These are phyloP conservation scores for Tribolium castaneum DNA, from an alignment of 1,140 invertebrate genomes.

Conservation along the genomic window DNA sequence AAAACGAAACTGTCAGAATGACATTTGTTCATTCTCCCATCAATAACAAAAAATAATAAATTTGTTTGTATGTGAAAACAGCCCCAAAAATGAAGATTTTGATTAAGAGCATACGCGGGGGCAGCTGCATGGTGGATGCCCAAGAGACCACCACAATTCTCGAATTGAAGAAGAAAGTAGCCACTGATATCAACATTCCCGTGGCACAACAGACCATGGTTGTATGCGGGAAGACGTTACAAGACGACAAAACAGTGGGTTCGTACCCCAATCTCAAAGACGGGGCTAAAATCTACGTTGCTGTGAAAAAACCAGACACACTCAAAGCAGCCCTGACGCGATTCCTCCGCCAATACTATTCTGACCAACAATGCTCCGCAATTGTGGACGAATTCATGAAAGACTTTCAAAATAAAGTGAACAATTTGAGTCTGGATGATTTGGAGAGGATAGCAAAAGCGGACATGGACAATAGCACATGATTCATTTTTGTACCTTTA, in stretches of 20 bases:
- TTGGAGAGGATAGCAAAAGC: constrained; percentile 65
- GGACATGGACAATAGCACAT: constrained; percentile 42
- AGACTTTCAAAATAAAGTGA: constrained; percentile 65
- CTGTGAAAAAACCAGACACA: constrained; percentile 66
- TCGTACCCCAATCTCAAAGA: constrained; percentile 68
- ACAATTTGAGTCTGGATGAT: constrained; percentile 66
- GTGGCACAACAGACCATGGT: constrained; percentile 65
- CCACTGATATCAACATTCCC: constrained; percentile 64
- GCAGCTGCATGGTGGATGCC: constrained; percentile 65
- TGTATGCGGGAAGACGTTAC: constrained; percentile 64
- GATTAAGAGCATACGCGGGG: constrained; percentile 67
- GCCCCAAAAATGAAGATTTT: constrained; percentile 64
- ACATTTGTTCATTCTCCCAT: background rate
- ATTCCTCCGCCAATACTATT: constrained; percentile 66
- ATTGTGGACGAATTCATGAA: constrained; percentile 66
- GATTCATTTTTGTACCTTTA: constrained; percentile 9
- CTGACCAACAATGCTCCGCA: constrained; percentile 63
- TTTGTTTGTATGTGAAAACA: background rate
- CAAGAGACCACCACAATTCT: constrained; percentile 63
- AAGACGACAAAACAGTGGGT: constrained; percentile 65
- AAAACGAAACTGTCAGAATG: background rate
- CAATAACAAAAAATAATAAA: background rate
- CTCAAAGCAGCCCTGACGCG: constrained; percentile 62
- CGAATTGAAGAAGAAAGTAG: constrained; percentile 67
- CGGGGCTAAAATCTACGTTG: constrained; percentile 66